Base-by-base conservation (phyloP, 2,113 vertebrate genomes). In the Rostratula benghalensis region DNA sequence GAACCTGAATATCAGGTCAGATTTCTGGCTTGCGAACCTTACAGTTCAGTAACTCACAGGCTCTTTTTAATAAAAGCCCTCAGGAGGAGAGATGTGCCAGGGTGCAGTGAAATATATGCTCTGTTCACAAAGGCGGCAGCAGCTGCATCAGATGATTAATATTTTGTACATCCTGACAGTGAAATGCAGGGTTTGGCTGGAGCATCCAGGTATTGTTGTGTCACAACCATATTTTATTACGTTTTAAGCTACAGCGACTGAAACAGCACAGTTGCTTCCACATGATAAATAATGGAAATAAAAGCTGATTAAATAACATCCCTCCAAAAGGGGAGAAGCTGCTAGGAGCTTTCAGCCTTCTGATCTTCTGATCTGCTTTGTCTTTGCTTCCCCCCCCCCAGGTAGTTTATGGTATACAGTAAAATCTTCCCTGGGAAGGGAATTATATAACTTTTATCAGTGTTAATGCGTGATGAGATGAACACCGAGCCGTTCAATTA, bases 271-370 rank as follows among this genome's bases (percentile, higher is more conserved):
- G 13, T 90, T 65, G 37, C 82, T 78, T 51, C 82, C 84, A 64
- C 73, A 45, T 91, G 87, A 95, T 91, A 94, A 95, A 93, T 94
- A 95, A 76, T 92, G 73, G 90, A 95, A 93, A 95, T 85, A 94
- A 95, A 95, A 97, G n/a, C 87, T 97, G 95, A 95, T 95, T 91
- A 94, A 97, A 92, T 94, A 97, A 88, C 82, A 87, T 70, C 82
- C n/a, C 43, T 94, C 46, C 51, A 59, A 80, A 78, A 94, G 75
- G 13, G 63, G 27, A 82, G 77, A 92, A 79, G 73, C 90, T 19
- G 23, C 83, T 84, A 23, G 43, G 86, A 90, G 92, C 83, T 87
- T 89, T 89, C 84, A 83, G 76, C 81, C 57, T 82, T 91, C 81
- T 59, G 30, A 93, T 94, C 67, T 82, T 77, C 54, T 81, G 54